Evolutionary conservation across 2,113 vertebrate genomes (phyloP), one percentile per base, ranked within the genome.

Genomic region (Tursiops truncatus): DNA sequence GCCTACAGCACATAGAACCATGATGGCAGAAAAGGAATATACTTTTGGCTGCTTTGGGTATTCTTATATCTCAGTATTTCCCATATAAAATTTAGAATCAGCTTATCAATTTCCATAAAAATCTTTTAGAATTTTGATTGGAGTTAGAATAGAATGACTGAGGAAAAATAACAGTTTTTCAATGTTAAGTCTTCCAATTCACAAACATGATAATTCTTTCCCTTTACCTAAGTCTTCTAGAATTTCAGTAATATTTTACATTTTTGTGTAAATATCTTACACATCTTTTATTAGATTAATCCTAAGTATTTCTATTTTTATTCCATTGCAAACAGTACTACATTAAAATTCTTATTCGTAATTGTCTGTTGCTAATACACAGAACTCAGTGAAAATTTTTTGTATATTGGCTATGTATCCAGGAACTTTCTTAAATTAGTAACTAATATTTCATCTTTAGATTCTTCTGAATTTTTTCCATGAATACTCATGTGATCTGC

Each of bases 401-500:
- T 82, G 47, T 36, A 77, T 84, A 50, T 68, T 88, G 31, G 6
- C 8, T 71, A 36, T n/a, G 33, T n/a, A 86, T 38, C 6, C 33
- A 84, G 41, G 14, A 62, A 68, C 47, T 94, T 80, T 73, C 15
- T 70, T 93, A 79, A 91, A 82, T 67, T 17, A 65, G 15, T 84
- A 95, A 80, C 31, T 63, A 76, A 91, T 76, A 88, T 44, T 87
- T 93, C 20, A 56, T 84, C 28, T 95, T n/a, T 95, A 80, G 62
- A 67, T 65, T 74, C 33, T 83, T 95, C 53, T 60, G n/a, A 84
- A 68, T 82, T 60, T 83, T 93, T 88, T 84, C 26, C 23, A 38
- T 56, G 26, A 91, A 73, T 15, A 73, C 20, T 50, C 47, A 73
- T 65, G 7, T 84, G 87, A 92, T 56, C 12, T 90, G 8, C 33